Evolutionary conservation across 2,888 invertebrate genomes (phyloP), one percentile per base, ranked within the genome.

Genomic region (Phyllotreta cruciferae): DNA sequence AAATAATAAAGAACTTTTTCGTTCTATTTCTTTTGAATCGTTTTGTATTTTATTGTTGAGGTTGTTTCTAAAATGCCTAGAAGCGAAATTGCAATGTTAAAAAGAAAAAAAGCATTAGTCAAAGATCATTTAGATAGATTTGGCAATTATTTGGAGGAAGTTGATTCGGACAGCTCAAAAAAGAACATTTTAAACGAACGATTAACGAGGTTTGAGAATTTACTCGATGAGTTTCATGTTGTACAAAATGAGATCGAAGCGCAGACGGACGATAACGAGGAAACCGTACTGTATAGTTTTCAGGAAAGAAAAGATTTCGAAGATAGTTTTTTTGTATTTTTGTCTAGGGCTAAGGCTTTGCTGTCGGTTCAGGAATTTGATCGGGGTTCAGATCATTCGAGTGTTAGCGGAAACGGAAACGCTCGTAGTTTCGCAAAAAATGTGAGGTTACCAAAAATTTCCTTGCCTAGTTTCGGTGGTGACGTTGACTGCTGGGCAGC

Each of bases 361-460:
- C 10, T 14, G 8, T 8, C 36, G 38, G 24, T 8, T 13, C 13
- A 9, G 39, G 39, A 14, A 9, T 37, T 11, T 4, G 8, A 36
- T 52, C 56, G 13, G 47, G 10, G 35, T 9, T 9, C 9, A 34
- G 10, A 10, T 36, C 35, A 14, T n/a, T n/a, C n/a, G 36, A 36
- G 13, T 11, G 5, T 52, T 14, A 9, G 11, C 6, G 50, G 9
- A 50, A 36, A 9, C n/a, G 8, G 8, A 11, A 44, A n/a, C 10
- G 7, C 36, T 36, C 35, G 37, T n/a, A 56, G 24, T 36, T 38
- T 34, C 10, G 41, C 56, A 36, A 44, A 56, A 56, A 56, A 56
- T 47, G 58, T 58, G 9, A 13, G 50, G 9, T 50, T 58, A n/a
- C 58, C 58, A 10, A 49, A 41, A 52, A 58, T 58, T 41, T 58